These are phyloP conservation scores for Palythoa heliodiscus DNA, from an alignment of 92 coral and sea anemone genomes.

Conservation along the genomic window DNA sequence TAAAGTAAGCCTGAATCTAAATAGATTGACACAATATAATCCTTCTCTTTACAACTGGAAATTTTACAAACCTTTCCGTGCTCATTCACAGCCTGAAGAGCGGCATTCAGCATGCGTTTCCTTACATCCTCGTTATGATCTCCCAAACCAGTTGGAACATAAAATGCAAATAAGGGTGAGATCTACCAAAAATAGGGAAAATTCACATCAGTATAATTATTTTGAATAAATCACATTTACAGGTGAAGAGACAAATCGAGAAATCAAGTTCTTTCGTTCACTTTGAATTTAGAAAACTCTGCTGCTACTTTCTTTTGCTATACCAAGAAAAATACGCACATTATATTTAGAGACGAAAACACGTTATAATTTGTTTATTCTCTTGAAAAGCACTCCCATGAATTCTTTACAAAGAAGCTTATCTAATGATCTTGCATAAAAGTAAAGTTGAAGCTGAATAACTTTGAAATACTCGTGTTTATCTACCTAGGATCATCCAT, in stretches of 20 bases:
- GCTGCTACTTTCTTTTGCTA: neutral
- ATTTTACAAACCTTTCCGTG: conserved; percentile 79
- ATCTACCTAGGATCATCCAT: too few relatives aligned
- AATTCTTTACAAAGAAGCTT: too few relatives aligned
- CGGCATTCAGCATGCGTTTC: conserved; percentile 88
- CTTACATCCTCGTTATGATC: conserved; percentile 86
- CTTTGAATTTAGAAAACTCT: neutral
- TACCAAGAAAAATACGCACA: too few relatives aligned
- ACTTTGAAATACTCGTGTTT: too few relatives aligned
- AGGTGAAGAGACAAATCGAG: too few relatives aligned
- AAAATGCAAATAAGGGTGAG: conserved; percentile 79
- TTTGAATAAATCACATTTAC: neutral
- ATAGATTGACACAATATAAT: too few relatives aligned
- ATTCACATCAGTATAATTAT: neutral
- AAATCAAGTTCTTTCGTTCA: neutral
- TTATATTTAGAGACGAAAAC: too few relatives aligned
- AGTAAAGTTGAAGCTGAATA: too few relatives aligned
- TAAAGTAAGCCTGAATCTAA: too few relatives aligned
- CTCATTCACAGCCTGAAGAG: conserved; percentile 85
- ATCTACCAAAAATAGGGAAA: conserved; percentile 52
- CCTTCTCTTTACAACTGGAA: neutral
- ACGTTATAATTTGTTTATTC: too few relatives aligned
- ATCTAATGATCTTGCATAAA: too few relatives aligned
- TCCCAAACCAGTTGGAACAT: conserved; percentile 96
- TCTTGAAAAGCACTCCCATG: too few relatives aligned